These are phyloP conservation scores for Falcaria lacertinaria DNA, from an alignment of 2,888 invertebrate species.

Conservation along the genomic window DNA sequence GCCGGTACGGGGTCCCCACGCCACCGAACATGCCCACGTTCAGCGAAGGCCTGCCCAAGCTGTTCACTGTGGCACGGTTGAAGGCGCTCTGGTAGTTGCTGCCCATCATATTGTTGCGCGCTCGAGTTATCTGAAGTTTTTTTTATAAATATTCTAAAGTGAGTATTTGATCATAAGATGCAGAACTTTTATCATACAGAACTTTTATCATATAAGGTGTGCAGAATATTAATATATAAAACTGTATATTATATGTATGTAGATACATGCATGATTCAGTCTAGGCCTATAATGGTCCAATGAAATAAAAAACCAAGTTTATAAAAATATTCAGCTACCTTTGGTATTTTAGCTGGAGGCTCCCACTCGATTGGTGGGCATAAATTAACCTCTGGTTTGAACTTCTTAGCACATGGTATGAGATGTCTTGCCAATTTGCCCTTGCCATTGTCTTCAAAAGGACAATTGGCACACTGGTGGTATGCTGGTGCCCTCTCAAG, in stretches of 20 bases:
- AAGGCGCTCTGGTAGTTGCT: conserved; percentile 53
- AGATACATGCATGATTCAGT: too few relatives aligned
- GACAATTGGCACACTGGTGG: conserved; percentile 95
- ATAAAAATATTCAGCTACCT: conserved; percentile 61
- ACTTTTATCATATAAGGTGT: too few relatives aligned
- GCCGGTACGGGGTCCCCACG: conserved; percentile 31
- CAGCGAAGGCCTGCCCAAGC: conserved; percentile 34
- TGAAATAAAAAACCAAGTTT: too few relatives aligned
- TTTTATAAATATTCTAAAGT: neutral
- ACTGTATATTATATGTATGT: too few relatives aligned
- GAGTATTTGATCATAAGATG: too few relatives aligned
- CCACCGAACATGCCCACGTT: conserved; percentile 27
- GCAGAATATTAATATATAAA: too few relatives aligned
- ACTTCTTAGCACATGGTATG: conserved; percentile 92
- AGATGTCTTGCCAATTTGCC: conserved; percentile 93
- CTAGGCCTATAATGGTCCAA: too few relatives aligned
- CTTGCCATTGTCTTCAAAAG: conserved; percentile 96
- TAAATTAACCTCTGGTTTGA: conserved; percentile 91
- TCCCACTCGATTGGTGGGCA: conserved; percentile 95
- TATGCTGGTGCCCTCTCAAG: conserved; percentile 91
- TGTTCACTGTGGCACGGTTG: conserved; percentile 59
- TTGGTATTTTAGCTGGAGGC: conserved; percentile 95
- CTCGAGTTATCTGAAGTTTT: conserved; percentile 44
- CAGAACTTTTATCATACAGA: too few relatives aligned
- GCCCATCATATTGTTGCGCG: conserved; percentile 52